These are phyloP conservation scores for Bradypus variegatus DNA, from an alignment of 2,797 vertebrate genomes.

Conservation along the genomic window DNA sequence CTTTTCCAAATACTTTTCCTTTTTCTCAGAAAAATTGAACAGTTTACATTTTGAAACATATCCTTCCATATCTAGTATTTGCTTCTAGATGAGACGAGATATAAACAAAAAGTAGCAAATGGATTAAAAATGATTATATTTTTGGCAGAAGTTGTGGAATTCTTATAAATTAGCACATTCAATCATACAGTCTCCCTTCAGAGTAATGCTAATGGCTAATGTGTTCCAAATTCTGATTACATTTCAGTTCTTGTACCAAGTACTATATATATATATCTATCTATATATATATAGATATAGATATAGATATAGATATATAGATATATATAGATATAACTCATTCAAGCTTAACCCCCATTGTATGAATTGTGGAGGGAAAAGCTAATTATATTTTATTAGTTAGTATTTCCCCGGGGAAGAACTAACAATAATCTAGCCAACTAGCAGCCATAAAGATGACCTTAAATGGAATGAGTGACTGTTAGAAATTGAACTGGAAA, in stretches of 20 bases:
- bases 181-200: background rate
- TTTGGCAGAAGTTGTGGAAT: background rate
- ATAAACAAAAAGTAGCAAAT: background rate
- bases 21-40: background rate
- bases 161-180: background rate
- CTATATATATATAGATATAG: too few species aligned
- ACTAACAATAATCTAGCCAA: background rate
- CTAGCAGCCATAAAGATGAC: background rate
- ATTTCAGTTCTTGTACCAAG: background rate
- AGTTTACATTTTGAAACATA: conserved; percentile 8
- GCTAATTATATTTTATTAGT: background rate
- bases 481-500: background rate
- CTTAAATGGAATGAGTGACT: background rate
- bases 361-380: background rate
- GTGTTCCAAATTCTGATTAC: background rate
- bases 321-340: background rate
- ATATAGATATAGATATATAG: too few species aligned
- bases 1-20: background rate
- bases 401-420: background rate
- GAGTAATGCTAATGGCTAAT: background rate
- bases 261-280: background rate
- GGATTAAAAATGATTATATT: background rate
- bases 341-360: background rate
- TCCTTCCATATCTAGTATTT: background rate
- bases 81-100: background rate